Evolutionary conservation across 2,113 vertebrate species (phyloP).

Genomic region (Pipa parva): DNA sequence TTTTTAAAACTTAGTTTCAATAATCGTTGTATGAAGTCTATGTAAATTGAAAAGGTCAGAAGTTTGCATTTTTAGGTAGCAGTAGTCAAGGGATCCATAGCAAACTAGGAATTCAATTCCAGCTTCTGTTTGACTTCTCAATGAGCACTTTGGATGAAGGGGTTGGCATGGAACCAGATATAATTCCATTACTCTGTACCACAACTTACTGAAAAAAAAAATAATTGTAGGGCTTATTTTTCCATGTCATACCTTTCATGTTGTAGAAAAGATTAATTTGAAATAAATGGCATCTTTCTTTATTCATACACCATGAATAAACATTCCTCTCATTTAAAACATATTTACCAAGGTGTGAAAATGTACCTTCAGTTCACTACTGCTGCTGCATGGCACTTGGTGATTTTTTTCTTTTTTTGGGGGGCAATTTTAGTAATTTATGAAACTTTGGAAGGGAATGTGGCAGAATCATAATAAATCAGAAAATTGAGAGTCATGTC

Average conservation of each 20-base stretch:
- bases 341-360: too few species aligned
- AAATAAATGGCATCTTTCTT: background rate
- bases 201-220: conserved; percentile 1
- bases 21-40: too few species aligned
- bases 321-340: background rate
- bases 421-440: too few species aligned
- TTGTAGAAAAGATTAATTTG: background rate
- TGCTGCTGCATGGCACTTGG: too few species aligned
- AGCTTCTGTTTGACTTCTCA: conserved; percentile 32
- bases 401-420: too few species aligned
- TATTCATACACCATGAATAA: background rate
- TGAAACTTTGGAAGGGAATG: too few species aligned
- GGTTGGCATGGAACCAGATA: conserved; percentile 9
- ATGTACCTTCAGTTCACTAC: too few species aligned
- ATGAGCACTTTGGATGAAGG: conserved; percentile 10
- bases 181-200: background rate
- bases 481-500: too few species aligned
- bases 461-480: too few species aligned
- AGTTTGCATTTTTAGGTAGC: conserved; percentile 17
- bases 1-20: too few species aligned
- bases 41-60: background rate
- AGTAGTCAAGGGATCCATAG: background rate
- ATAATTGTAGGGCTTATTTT: conserved; percentile 1
- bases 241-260: background rate
- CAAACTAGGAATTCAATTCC: conserved; percentile 20